A percentile compares a stretch with the other conserved stretches of the same genome.
Conservation (phyloP, 2,113 vertebrate genomes). For the Myrmecophaga tridactyla region DNA sequence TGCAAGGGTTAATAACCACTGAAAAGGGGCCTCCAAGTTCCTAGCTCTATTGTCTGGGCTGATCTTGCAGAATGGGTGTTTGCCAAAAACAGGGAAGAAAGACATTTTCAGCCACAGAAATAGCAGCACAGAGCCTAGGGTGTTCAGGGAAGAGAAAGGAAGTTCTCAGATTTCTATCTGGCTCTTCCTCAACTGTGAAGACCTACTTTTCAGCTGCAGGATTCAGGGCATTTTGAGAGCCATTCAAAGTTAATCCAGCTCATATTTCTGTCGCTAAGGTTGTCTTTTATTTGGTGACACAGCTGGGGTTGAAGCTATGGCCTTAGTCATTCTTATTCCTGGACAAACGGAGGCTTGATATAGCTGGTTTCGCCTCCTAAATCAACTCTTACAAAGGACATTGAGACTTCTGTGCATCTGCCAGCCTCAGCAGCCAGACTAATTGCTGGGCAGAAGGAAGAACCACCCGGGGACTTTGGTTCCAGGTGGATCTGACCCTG, state of each 20-base stretch:
- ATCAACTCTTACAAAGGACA: background rate
- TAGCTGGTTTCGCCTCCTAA: background rate
- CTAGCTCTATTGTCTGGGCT: background rate
- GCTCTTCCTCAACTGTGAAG: background rate
- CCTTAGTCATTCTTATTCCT: background rate
- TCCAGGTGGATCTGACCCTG: background rate
- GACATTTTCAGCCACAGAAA: background rate
- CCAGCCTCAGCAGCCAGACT: background rate
- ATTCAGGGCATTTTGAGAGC: background rate
- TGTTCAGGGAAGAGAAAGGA: background rate
- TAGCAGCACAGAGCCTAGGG: background rate
- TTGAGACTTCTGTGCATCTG: background rate
- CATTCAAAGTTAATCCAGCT: background rate
- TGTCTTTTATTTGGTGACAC: background rate
- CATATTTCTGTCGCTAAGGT: background rate
- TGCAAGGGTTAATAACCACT: background rate
- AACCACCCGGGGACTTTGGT: background rate
- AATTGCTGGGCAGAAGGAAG: background rate
- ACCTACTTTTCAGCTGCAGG: background rate
- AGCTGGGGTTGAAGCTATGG: background rate
- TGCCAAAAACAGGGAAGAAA: background rate
- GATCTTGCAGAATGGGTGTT: background rate
- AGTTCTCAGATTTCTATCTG: background rate
- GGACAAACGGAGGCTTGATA: background rate
- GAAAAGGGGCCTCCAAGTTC: background rate